Evolutionary conservation across 2,888 invertebrate species (phyloP), one percentile per base, ranked within the genome.

Genomic region (Ormyrus labotus): DNA sequence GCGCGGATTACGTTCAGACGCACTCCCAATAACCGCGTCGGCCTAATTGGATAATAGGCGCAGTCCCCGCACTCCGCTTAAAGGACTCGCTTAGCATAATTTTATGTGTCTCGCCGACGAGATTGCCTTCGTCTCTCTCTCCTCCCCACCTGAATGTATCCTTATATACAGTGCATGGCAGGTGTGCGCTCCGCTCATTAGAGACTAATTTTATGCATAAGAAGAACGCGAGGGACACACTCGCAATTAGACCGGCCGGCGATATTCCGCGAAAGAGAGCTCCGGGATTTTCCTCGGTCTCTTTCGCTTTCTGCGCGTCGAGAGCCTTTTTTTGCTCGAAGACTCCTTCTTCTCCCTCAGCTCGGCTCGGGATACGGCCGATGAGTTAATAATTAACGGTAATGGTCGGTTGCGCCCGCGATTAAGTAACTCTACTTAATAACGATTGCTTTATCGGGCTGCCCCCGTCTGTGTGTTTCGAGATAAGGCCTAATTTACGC

Each of bases 1-100:
- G 2, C 19, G 19, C 19, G 19, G 19, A 19, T 19, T 19, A 19
- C 19, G 1, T 19, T 19, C 19, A 1, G 19, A 19, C 19, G 19
- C 19, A 19, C 19, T 13, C 57, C 45, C 53, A 58, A 78, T 58
- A 71, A 71, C 58, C 70, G 64, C 70, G n/a, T 65, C 50, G 67
- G 55, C 61, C 57, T 73, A 68, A 78, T 78, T 78, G 73, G 68
- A 71, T 78, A 78, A 73, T 71, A 63, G 64, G 47, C 11, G 57
- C 50, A 64, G 10, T 19, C 19, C 19, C 19, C 19, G 5, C 58
- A 1, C 55, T 45, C 53, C 7, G 5, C 3, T 19, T 19, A 19
- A 47, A 63, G 6, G 51, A 47, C 51, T 19, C 63, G 48, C 55
- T 76, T 48, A 11, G 63, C 53, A 70, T 77, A 77, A 77, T 70